Conservation (phyloP, 2,797 vertebrate genomes). For the Falco naumanni region DNA sequence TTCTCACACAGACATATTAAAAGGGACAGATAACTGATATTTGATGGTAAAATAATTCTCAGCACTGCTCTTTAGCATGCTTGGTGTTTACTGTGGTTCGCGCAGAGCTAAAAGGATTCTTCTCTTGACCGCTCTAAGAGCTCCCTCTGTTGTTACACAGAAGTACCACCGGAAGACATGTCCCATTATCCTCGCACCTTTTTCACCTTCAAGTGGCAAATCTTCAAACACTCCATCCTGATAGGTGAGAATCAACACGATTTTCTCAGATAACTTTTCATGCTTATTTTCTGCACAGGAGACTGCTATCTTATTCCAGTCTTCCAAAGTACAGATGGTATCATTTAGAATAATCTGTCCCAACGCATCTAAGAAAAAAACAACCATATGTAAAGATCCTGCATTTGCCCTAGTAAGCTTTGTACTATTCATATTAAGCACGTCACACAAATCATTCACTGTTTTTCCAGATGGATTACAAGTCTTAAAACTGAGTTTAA, state of each 20-base stretch:
- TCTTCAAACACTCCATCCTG: conserved; percentile 71
- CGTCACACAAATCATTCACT: not conserved
- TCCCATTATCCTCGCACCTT: conserved; percentile 72
- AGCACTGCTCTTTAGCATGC: not conserved
- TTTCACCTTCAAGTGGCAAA: conserved; percentile 22
- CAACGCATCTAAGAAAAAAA: conserved; percentile 59
- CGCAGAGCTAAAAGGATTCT: not conserved
- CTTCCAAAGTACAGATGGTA: conserved; percentile 58
- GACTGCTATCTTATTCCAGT: conserved; percentile 72
- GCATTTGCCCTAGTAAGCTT: not conserved
- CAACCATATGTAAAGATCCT: not conserved
- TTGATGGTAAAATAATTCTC: not conserved
- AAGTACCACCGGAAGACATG: conserved; percentile 78
- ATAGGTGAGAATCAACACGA: conserved; percentile 73
- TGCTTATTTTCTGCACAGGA: conserved; percentile 68
- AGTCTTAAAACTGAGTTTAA: not conserved
- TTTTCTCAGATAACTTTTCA: conserved; percentile 58
- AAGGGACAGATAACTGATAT: not conserved
- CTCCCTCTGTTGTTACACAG: conserved; percentile 72
- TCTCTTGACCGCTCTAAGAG: conserved; percentile 12
- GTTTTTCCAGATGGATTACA: not conserved
- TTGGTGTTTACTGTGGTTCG: accelerated
- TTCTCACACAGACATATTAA: not conserved
- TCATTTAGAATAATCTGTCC: conserved; percentile 74
- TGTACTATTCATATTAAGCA: not conserved